Evolutionary conservation across 2,797 vertebrate species (phyloP), one percentile per base, ranked within the genome.

Genomic region (Halcyon badia): DNA sequence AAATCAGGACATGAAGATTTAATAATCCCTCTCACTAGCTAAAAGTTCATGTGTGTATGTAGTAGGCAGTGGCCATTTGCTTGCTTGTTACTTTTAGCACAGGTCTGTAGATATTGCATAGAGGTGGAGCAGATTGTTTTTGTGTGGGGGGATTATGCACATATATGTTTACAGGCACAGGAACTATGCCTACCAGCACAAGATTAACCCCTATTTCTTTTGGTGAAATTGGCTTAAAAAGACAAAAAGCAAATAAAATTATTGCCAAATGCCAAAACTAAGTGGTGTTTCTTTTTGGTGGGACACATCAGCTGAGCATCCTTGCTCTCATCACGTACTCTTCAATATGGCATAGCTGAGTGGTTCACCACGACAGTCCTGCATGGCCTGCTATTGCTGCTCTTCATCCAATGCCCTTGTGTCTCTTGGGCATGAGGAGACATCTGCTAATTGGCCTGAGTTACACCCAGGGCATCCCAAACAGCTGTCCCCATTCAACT

Each of bases 331-430:
- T 25, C 49, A 35, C 20, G 5, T 15, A 10, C 25, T 52, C 33
- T 72, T 58, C 71, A 52, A 11, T 1, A 9, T 6, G 10, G 17
- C 51, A 65, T 21, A 76, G 41, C 6, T 28, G 14, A 76, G 41
- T 0, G 0, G 37, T 22, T 73, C 21, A 49, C 46, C 21, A 35
- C 56, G 18, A 11, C 39, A 49, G 26, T 25, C n/a, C n/a, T 30
- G 21, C 7, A 7, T 51, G 3, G 1, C 30, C 48, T 35, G 5
- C 39, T 60, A 15, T 33, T 80, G 68, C 61, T 64, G 56, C 26
- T 69, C 17, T 51, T 79, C 44, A 70, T 14, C 6, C 30, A 25
- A 42, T 17, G 9, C 24, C 24, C 12, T 41, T 37, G 25, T n/a
- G 14, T 19, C 22, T 39, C 48, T 9, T 19, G 31, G 37, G 42